These are phyloP conservation scores for Leptinotarsa tumamoca DNA, from an alignment of 2,888 invertebrate genomes.

Conservation along the genomic window DNA sequence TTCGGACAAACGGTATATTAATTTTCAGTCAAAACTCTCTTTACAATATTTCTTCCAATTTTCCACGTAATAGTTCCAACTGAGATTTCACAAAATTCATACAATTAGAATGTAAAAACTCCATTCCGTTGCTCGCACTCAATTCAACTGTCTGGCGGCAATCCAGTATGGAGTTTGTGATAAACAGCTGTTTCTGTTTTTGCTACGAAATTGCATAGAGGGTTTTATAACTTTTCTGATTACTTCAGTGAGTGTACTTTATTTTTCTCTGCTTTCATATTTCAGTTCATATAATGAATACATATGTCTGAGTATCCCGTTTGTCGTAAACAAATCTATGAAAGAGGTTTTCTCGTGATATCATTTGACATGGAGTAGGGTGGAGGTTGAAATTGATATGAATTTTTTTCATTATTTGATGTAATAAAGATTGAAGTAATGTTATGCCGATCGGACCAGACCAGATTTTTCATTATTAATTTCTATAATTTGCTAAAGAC, in stretches of 20 bases:
- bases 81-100: too few relatives aligned
- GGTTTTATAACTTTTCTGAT: neutral
- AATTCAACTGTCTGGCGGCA: neutral
- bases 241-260: neutral
- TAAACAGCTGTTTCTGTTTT: slow-evolving; percentile 1
- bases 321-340: slow-evolving; percentile 20
- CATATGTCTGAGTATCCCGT: neutral
- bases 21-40: too few relatives aligned
- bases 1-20: too few relatives aligned
- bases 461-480: too few relatives aligned
- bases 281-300: neutral
- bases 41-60: too few relatives aligned
- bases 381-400: too few relatives aligned
- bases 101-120: neutral
- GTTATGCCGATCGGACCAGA: too few relatives aligned
- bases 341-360: neutral
- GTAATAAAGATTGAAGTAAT: neutral
- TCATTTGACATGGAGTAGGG: too few relatives aligned
- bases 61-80: too few relatives aligned
- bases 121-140: neutral
- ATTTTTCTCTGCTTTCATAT: neutral
- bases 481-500: too few relatives aligned
- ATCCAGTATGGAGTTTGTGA: neutral
- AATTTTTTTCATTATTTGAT: neutral
- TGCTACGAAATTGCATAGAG: neutral